Base-by-base conservation (phyloP, 2,113 vertebrate species). In the Nycticorax nycticorax region DNA sequence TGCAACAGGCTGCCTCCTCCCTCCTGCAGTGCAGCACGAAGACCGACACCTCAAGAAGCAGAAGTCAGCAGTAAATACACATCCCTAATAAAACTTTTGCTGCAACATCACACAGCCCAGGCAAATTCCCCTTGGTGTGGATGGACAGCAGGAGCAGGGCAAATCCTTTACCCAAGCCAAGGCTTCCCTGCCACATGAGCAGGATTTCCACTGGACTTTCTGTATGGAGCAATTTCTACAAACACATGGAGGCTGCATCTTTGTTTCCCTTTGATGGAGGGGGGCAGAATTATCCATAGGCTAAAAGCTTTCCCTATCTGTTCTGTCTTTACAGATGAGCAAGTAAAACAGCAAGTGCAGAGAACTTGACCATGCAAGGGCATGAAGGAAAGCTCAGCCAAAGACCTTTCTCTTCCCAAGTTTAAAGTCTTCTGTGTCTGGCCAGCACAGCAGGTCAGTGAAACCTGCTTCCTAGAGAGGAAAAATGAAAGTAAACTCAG, bases 101-200 rank as follows among this genome's bases (percentile, higher is more conserved):
- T 68, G 57, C 43, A 79, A 28, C 41, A 30, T 60, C 39, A 41
- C 26, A 35, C 17, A 85, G 60, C 15, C 23, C 1, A 1, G 26
- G 7, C 12, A 85, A 81, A 85, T 57, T 52, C 59, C 64, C 24
- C 62, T 69, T 39, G 45, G 76, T 60, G 64, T 27, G 19, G 10
- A 48, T 16, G 23, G 50, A 48, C 10, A 69, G 23, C 35, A 84
- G 41, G 35, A 45, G 23, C 37, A 33, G 45, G 21, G 35, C 30
- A 87, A 89, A 85, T 52, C 64, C 50, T 50, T 77, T 30, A 71
- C 5, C 23, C 33, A 69, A 53, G 18, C 50, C 69, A 88, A 78
- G 27, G 5, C 26, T 47, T 77, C 27, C 45, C 35, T 24, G 41
- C 33, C 39, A 66, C 0, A 0, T 2, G 1, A 64, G 35, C 30